Evolutionary conservation across 1,140 invertebrate genomes (phyloP), one percentile per base, ranked within the genome.

Genomic region (Harpegnathos saltator): DNA sequence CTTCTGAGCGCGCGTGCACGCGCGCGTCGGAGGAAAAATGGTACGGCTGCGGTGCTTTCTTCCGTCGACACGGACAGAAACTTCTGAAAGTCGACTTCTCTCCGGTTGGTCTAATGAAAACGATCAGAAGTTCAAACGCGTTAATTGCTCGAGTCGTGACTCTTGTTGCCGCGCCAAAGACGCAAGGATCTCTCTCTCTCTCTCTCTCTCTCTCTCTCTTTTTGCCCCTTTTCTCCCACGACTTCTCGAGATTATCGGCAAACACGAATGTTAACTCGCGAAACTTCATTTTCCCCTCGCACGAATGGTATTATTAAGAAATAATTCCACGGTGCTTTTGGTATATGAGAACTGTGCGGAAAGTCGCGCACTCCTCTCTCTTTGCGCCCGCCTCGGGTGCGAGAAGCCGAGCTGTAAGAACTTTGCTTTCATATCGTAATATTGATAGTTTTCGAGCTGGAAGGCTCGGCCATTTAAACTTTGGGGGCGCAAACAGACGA

Each of bases 91-190:
- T 71, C 33, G 14, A 58, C 75, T 69, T 58, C 29, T 58, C 29
- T 68, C 29, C 26, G 68, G 44, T 50, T 77, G 15, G 29, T 9
- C 63, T 69, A 69, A 78, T 78, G 75, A 69, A 69, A 80, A 59
- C 17, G 65, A 59, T 71, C 52, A 48, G 17, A 71, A 58, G 75
- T 69, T 80, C 12, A 48, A 12, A 24, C 22, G 33, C 29, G 12
- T 33, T 78, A 69, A 80, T 80, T 71, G 65, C 24, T 24, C 50
- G 44, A 58, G 50, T 69, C 54, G 69, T 59, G 48, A 69, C 14
- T 80, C n/a, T 58, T 71, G 50, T 58, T 69, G 29, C 12, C 14
- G 26, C 7, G 52, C n/a, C n/a, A n/a, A n/a, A 69, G 52, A 69
- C 38, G 38, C 38, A 44, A 9, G 9, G 9, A 44, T 44, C 38